These are phyloP conservation scores for Poeciliopsis infans DNA, from an alignment of 2,797 vertebrate species.

Conservation along the genomic window DNA sequence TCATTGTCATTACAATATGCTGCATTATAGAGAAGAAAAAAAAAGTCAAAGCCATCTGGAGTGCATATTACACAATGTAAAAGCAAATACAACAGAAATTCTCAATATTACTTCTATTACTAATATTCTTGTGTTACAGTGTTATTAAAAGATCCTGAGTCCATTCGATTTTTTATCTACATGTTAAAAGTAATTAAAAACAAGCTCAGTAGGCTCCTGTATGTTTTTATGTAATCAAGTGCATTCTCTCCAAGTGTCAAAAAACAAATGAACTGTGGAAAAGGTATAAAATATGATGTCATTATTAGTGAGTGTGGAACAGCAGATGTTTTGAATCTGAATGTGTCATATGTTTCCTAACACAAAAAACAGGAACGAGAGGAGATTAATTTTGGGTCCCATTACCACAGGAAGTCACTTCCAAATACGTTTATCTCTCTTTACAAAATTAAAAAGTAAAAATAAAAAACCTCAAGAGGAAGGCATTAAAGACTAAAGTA, in stretches of 20 bases:
- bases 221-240: not conserved
- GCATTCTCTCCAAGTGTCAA: not conserved
- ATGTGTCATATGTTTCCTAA: not conserved
- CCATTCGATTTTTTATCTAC: not conserved
- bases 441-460: not conserved
- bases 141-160: not conserved
- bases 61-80: not conserved
- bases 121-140: not conserved
- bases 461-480: not conserved
- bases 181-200: not conserved
- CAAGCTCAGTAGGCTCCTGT: not conserved
- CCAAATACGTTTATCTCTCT: not conserved
- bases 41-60: constrained; percentile 23
- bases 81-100: constrained; percentile 4
- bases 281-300: not conserved
- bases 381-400: not conserved
- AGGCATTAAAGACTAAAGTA: not conserved
- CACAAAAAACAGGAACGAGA: not conserved
- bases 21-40: constrained; percentile 23
- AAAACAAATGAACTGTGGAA: not conserved
- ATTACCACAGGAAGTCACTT: not conserved
- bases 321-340: not conserved
- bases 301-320: not conserved
- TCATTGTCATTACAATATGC: constrained; percentile 40
- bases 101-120: not conserved